Conservation (phyloP, 2,113 vertebrate genomes). For the Bubo blakistoni region DNA sequence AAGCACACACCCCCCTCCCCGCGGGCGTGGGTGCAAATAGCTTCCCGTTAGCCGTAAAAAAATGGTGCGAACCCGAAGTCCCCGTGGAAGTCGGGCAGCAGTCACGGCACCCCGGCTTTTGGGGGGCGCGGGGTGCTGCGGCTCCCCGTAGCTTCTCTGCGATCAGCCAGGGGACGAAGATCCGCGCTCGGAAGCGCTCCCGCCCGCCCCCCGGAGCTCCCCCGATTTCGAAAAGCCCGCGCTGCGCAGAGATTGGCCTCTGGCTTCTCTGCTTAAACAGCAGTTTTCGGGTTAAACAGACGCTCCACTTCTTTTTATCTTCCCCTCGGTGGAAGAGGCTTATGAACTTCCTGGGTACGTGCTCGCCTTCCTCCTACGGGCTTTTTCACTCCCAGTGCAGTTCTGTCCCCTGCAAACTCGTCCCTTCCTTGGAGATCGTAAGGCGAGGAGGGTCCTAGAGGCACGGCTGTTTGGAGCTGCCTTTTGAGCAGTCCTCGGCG, state of each 20-base stretch:
- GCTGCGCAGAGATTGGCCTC: not conserved
- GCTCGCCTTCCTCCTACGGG: fast-evolving
- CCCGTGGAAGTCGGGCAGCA: fast-evolving
- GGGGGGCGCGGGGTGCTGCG: fast-evolving
- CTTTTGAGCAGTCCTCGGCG: not conserved
- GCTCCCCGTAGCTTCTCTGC: fast-evolving
- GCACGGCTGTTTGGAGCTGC: fast-evolving
- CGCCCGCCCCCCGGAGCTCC: not conserved
- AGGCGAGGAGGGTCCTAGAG: fast-evolving
- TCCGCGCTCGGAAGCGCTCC: not conserved
- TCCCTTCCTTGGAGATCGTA: not conserved
- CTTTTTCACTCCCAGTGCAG: fast-evolving
- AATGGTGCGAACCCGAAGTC: fast-evolving
- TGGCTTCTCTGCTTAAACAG: not conserved
- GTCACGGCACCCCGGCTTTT: fast-evolving
- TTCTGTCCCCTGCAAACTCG: too few relatives aligned
- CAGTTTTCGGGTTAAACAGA: not conserved
- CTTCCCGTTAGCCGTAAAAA: fast-evolving
- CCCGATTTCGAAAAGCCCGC: not conserved
- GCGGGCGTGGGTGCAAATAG: fast-evolving
- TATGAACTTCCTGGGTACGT: not conserved
- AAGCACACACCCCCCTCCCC: fast-evolving
- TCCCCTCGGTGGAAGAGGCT: not conserved
- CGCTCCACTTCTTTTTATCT: fast-evolving
- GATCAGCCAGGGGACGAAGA: fast-evolving